Evolutionary conservation across 2,797 vertebrate species (phyloP), one percentile per base, ranked within the genome.

Genomic region (Sciurus vulgaris): DNA sequence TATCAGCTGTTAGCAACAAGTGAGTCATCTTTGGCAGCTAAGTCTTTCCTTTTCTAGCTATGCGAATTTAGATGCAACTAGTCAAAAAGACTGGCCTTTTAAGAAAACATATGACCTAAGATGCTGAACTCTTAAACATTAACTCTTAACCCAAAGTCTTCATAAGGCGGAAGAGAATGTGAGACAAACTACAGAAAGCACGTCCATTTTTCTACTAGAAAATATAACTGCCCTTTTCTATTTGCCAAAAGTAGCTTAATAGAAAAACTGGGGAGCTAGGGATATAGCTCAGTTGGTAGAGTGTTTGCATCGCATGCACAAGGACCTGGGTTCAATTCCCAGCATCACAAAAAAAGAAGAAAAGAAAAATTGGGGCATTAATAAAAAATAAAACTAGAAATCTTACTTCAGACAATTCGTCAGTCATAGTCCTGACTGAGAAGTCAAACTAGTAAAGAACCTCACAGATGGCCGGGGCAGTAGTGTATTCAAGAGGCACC

Each of bases 11-110:
- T 47, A 84, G 83, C 83, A 90, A 15, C n/a, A 5, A 93, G 41
- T 59, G 35, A 94, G 76, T 84, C 83, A 89, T 72, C 18, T 51
- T 77, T 95, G 95, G 65, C 89, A 86, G 38, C 38, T 49, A 35
- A 59, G 12, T 59, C 59, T 65, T 77, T 87, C 77, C 38, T 89
- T 88, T 93, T 61, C 83, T 63, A 93, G 87, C 76, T 56, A 69
- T 11, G 56, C 38, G n/a, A 88, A 82, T 94, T 93, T 35, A 91
- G 81, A 69, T 5, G 81, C 38, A 61, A 38, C 63, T 7, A 69
- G 72, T 92, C 41, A 94, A 81, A 93, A 79, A 91, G 76, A 81
- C 0, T 86, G 38, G 22, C 22, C 47, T 89, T 82, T 74, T 91
- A 89, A 81, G 41, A 89, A 93, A 93, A 91, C 17, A 81, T 47